Conservation (phyloP, 2,113 vertebrate genomes). For the Calidris pugnax region DNA sequence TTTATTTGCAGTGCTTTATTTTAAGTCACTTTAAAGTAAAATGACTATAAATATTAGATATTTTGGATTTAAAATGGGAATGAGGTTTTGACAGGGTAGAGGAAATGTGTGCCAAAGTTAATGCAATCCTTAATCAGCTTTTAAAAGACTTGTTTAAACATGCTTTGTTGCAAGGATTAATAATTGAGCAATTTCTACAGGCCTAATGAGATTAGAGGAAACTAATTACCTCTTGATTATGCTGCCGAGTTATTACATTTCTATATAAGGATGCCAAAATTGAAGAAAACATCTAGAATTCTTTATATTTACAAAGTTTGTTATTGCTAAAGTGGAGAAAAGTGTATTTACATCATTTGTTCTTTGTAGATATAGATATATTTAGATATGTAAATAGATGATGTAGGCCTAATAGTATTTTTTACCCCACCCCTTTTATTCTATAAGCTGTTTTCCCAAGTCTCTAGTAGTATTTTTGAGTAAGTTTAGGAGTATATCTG, state of each 20-base stretch:
- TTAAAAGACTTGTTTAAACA: slow-evolving; percentile 26
- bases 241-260: not conserved
- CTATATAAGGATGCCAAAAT: not conserved
- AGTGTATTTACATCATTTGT: not conserved
- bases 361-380: not conserved
- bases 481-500: not conserved
- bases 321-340: not conserved
- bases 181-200: slow-evolving; percentile 32
- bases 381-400: not conserved
- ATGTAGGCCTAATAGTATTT: not conserved
- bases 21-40: not conserved
- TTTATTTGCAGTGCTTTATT: not conserved
- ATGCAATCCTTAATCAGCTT: not conserved
- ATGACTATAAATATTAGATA: not conserved
- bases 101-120: not conserved
- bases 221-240: slow-evolving; percentile 36
- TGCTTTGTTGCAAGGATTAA: slow-evolving; percentile 35
- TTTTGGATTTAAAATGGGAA: not conserved
- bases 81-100: not conserved
- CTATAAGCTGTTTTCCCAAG: not conserved
- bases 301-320: not conserved
- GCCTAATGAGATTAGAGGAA: slow-evolving; percentile 32
- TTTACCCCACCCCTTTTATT: not conserved
- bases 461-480: not conserved
- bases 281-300: not conserved